phyloP scores from a whole-genome alignment of 2,797 vertebrate species.

The Cuniculus paca region DNA sequence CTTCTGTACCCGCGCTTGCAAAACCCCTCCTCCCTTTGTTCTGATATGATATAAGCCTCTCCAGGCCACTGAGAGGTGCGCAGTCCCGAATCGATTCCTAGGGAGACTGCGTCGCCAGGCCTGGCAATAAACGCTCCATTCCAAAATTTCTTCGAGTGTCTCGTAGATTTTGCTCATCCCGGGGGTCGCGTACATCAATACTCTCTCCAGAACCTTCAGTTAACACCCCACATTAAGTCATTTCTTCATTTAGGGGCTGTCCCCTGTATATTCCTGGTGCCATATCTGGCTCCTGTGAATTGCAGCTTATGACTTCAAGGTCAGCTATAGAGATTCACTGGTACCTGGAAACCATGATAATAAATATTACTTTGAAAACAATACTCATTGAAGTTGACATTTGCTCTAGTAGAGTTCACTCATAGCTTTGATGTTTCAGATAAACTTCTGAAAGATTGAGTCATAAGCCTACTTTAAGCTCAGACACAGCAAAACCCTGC shows the following conservation, averaged over 20 bases:
- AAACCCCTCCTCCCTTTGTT: too few relatives aligned
- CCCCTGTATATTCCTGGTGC: neutral
- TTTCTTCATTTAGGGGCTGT: neutral
- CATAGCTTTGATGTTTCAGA: conserved; percentile 72
- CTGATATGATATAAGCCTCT: too few relatives aligned
- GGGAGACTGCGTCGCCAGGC: too few relatives aligned
- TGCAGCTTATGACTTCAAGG: conserved; percentile 64
- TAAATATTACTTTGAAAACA: conserved; percentile 76
- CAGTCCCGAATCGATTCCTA: too few relatives aligned
- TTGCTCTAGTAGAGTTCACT: conserved; percentile 68
- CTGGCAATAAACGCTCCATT: too few relatives aligned
- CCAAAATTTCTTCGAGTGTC: too few relatives aligned
- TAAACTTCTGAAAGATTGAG: conserved; percentile 48
- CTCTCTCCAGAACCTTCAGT: neutral
- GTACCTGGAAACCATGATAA: conserved; percentile 66
- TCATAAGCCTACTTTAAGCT: conserved; percentile 5
- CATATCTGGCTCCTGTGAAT: conserved; percentile 20
- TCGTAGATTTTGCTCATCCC: too few relatives aligned
- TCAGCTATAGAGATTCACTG: conserved; percentile 39
- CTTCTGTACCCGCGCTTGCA: too few relatives aligned
- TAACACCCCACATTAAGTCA: neutral
- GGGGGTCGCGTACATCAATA: too few relatives aligned
- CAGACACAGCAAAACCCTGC: conserved; percentile 62
- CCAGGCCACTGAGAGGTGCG: too few relatives aligned
- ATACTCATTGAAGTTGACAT: conserved; percentile 73